Evolutionary conservation across 2,113 vertebrate species (phyloP), one percentile per base, ranked within the genome.

Genomic region (Oriolus oriolus): DNA sequence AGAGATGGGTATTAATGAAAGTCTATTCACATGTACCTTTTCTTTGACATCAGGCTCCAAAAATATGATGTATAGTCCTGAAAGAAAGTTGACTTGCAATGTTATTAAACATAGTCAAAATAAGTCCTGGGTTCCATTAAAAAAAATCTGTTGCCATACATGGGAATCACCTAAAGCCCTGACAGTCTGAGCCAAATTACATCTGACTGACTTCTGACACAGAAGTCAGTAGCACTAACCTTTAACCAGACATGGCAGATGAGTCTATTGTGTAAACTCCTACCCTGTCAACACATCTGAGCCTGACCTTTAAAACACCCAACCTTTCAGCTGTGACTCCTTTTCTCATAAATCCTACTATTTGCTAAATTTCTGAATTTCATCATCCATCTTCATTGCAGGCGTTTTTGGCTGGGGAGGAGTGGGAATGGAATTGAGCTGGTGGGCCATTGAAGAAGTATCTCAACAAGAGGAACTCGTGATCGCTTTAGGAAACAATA

Each of bases 401-500:
- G 71, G 21, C 0, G 0, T 30, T 87, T 91, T 53, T 71, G 27
- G 7, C 4, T 42, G 22, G 24, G 18, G 13, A 63, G 18, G 30
- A 78, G 35, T 37, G 20, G 42, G 37, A 75, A 81, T 11, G 56
- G 31, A 76, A n/a, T 16, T 57, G 28, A 79, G 6, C n/a, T 78
- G 21, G 3, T 64, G 21, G 8, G 6, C 6, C 11, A 27, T 0
- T 31, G 39, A 80, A 75, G 22, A 49, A 21, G 1, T 31, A 31
- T 82, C 61, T 85, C 56, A 86, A 20, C 18, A 44, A 41, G 73
- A 66, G 54, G 7, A 41, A 49, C 4, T 71, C 11, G 17, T 44
- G 21, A 70, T 47, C 44, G 20, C 15, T 75, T 69, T 9, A 44
- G 35, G 35, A 27, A 70, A 22, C 12, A 52, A 20, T 10, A 70